A percentile compares a stretch with the other conserved stretches of the same genome.
These are phyloP conservation scores for Xenopus laevis DNA, from an alignment of 2,113 vertebrate species.

Conservation along the genomic window DNA sequence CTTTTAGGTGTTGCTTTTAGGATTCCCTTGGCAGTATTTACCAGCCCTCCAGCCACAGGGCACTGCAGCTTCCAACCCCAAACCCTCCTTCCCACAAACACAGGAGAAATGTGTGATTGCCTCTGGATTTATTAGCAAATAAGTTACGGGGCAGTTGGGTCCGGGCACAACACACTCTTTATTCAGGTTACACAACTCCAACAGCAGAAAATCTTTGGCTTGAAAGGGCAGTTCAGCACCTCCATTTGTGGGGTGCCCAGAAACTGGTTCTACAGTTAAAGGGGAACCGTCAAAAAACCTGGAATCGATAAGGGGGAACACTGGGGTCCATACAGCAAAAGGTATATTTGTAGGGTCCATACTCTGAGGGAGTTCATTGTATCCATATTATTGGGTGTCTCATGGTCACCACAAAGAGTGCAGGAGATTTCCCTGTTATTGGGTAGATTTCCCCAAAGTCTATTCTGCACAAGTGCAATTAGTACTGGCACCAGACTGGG, in stretches of 20 bases:
- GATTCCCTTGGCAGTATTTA: too few relatives aligned
- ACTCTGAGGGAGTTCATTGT: constrained; percentile 79
- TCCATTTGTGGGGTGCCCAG: constrained; percentile 61
- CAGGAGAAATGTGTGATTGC: neutral
- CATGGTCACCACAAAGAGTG: constrained; percentile 48
- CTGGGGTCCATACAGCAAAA: constrained; percentile 79
- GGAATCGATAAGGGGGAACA: constrained; percentile 50
- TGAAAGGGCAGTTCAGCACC: constrained; percentile 82
- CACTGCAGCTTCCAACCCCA: too few relatives aligned
- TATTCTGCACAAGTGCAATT: too few relatives aligned
- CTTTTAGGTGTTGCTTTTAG: too few relatives aligned
- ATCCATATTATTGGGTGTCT: constrained; percentile 50
- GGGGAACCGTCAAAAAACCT: neutral
- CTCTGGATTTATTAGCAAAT: constrained; percentile 26
- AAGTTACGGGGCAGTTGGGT: constrained; percentile 22
- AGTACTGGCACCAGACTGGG: neutral
- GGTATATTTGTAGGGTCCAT: constrained; percentile 84
- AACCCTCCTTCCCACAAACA: neutral
- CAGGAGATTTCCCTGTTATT: too few relatives aligned
- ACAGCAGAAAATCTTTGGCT: constrained; percentile 99
- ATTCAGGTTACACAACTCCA: constrained; percentile 91
- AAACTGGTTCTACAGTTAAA: constrained; percentile 49
- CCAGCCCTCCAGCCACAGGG: neutral
- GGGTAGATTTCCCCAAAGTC: constrained; percentile 53
- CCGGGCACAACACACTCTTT: constrained; percentile 61